phyloP scores from a whole-genome alignment of 2,797 vertebrate genomes.

The Cryptoblepharus egeriae region DNA sequence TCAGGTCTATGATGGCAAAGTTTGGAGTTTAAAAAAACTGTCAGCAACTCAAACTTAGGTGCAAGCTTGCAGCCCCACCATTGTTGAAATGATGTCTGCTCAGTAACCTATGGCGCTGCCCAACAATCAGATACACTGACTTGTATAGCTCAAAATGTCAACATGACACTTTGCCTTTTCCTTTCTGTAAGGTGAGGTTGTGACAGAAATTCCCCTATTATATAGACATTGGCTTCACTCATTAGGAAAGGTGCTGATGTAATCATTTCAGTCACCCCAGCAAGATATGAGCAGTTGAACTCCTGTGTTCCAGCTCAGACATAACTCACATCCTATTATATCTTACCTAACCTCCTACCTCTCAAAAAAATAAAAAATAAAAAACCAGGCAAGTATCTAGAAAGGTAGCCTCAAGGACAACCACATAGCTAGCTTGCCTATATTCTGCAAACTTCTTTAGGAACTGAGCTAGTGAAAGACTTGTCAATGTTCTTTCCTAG shows the following conservation, averaged over 20 bases:
- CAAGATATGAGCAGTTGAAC: neutral
- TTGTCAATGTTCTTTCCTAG: neutral
- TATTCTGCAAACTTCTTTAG: neutral
- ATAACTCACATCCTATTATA: neutral
- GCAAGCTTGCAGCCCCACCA: neutral
- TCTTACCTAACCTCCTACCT: neutral
- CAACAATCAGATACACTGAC: neutral
- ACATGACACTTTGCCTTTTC: neutral
- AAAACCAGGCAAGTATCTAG: neutral
- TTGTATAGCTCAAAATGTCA: neutral
- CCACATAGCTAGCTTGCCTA: neutral
- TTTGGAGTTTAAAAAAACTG: neutral
- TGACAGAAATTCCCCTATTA: neutral
- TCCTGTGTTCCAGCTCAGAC: neutral
- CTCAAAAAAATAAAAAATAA: neutral
- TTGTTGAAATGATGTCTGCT: constrained; percentile 4
- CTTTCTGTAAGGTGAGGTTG: neutral
- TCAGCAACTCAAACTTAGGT: neutral
- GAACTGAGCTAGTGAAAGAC: neutral
- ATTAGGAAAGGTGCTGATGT: neutral
- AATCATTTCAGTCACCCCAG: neutral
- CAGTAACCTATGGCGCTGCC: neutral
- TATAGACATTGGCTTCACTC: neutral
- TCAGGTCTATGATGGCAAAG: neutral
- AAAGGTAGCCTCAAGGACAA: neutral